Evolutionary conservation across 2,113 vertebrate species (phyloP), one percentile per base, ranked within the genome.

Genomic region (Scolopax mira): DNA sequence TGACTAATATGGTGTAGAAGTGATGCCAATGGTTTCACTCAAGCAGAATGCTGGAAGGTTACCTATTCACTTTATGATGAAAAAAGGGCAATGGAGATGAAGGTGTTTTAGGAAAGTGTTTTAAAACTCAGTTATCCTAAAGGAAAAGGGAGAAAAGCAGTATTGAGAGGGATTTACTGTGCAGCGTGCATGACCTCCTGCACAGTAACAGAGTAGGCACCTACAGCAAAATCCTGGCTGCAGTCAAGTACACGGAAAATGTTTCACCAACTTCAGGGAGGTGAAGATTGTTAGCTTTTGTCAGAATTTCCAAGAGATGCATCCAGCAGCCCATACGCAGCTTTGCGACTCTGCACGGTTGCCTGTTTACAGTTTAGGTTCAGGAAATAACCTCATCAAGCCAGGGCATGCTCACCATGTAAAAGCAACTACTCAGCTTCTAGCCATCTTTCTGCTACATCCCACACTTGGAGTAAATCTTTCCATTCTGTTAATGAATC

Each of bases 381-480:
- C 72, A 91, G 91, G 92, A 96, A 95, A 86, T 79, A 88, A 88
- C 60, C 69, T 92, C 72, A 86, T 69, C 83, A 88, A 93, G 79
- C 27, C 51, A 23, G 21, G 60, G 65, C 88, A 90, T 7, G 75
- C 33, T 94, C 49, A 66, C 46, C 39, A 31, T 9, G 55, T 67
- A 70, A 72, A 94, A 71, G 39, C 30, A 88, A 83, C 49, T 55
- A 23, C 69, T 93, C 72, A 71, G 46, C 55, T 94, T 88, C 88
- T 77, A 60, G 86, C 28, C 22, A 65, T 74, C 55, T 37, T 92
- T 83, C 79, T 90, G 86, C 67, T 71, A 25, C 48, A 71, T 44
- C 60, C 52, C 35, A 93, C 52, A 57, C 37, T 88, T 49, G 11
- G 13, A 86, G 61, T 81, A 94, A 88, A 92, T 75, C 72, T 87